Conservation (phyloP, 1,140 invertebrate species). For the Scaptomyza graminum region DNA sequence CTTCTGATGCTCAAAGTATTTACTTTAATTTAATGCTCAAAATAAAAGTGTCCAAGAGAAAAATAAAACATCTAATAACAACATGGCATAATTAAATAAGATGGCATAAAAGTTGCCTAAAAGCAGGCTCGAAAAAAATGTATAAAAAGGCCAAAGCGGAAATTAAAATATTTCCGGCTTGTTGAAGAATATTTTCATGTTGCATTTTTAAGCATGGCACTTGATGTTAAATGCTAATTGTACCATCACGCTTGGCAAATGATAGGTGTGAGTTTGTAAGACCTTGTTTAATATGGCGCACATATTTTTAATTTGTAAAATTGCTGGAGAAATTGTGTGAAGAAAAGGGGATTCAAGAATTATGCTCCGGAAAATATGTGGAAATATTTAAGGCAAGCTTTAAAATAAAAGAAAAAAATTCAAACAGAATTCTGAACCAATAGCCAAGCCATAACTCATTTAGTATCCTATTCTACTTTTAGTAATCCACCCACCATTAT, state of each 20-base stretch:
- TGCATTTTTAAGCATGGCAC: conserved; percentile 6
- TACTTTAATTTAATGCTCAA: conserved; percentile 66
- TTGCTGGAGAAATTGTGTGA: conserved; percentile 3
- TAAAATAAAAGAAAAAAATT: too few relatives aligned
- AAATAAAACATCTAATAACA: conserved; percentile 41
- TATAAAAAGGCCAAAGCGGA: conserved; percentile 49
- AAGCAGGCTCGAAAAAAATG: conserved; percentile 38
- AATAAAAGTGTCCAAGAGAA: conserved; percentile 19
- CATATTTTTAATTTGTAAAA: background rate
- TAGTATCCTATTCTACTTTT: background rate
- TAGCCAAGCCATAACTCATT: background rate
- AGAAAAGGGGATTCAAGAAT: conserved; percentile 9
- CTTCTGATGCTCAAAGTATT: conserved; percentile 69
- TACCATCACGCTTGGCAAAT: conserved; percentile 33
- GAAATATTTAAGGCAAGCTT: background rate
- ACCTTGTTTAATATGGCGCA: conserved; percentile 1
- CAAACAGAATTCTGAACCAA: background rate
- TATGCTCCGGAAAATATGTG: background rate
- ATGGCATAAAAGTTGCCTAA: conserved; percentile 19
- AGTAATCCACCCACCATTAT: too few relatives aligned
- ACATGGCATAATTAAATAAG: conserved; percentile 62
- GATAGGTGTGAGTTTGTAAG: conserved; percentile 10
- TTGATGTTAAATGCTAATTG: conserved; percentile 57
- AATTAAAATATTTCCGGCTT: conserved; percentile 82
- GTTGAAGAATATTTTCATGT: conserved; percentile 32